phyloP scores from a whole-genome alignment of 2,113 vertebrate species.

The Brachyhypopomus gauderio region DNA sequence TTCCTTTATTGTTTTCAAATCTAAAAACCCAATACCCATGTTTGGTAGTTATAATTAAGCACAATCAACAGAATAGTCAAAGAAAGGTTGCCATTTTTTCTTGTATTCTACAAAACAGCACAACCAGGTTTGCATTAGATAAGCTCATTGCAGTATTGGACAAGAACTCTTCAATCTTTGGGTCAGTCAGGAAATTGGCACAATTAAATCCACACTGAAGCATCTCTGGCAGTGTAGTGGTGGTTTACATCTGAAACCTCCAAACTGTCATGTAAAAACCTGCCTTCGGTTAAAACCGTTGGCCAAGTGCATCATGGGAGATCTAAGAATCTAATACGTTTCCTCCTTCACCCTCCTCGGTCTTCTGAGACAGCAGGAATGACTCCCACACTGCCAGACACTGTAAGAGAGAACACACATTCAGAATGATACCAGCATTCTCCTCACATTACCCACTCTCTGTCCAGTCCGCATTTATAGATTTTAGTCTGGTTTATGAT shows the following conservation, averaged over 20 bases:
- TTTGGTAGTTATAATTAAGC: constrained; percentile 19
- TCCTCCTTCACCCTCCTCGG: constrained; percentile 69
- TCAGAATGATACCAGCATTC: constrained; percentile 29
- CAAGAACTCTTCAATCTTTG: neutral
- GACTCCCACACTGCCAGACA: constrained; percentile 96
- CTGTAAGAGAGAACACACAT: constrained; percentile 72
- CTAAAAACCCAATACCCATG: constrained; percentile 36
- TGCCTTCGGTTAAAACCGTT: constrained; percentile 35
- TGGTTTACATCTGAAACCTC: constrained; percentile 21
- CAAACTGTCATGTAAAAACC: constrained; percentile 21
- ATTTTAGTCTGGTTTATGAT: neutral
- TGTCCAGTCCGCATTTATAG: constrained; percentile 7
- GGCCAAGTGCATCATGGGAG: constrained; percentile 18
- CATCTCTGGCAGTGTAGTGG: constrained; percentile 1
- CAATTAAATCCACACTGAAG: constrained; percentile 3
- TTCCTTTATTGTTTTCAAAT: constrained; percentile 28
- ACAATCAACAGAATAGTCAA: constrained; percentile 38
- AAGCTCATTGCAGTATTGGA: neutral
- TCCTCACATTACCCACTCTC: neutral
- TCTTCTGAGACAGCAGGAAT: constrained; percentile 85
- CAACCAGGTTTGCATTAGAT: neutral
- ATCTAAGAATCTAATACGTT: constrained; percentile 73
- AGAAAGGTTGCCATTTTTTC: constrained; percentile 42
- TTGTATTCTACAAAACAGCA: constrained; percentile 7
- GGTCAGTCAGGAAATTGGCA: constrained; percentile 12